Evolutionary conservation across 2,113 vertebrate genomes (phyloP).

Genomic region (Erpornis zantholeuca): DNA sequence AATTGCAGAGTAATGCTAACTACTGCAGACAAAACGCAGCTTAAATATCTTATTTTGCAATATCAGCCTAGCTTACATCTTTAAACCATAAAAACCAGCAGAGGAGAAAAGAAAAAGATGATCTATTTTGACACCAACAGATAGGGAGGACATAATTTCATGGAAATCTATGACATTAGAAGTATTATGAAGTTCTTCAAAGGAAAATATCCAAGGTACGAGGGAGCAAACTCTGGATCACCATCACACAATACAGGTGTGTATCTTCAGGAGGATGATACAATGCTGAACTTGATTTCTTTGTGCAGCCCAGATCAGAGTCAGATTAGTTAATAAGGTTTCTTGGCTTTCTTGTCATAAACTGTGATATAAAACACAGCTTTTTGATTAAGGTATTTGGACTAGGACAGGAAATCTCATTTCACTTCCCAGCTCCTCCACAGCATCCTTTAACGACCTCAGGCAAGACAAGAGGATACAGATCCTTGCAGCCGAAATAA

Average conservation of each 20-base stretch:
- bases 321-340: conserved; percentile 48
- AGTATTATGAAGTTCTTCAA: not conserved
- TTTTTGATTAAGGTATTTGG: conserved; percentile 47
- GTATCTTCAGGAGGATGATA: not conserved
- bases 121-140: not conserved
- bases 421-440: conserved; percentile 32
- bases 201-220: conserved; percentile 1
- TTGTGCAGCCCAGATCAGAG: conserved; percentile 6
- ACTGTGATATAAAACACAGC: conserved; percentile 33
- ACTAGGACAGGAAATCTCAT: conserved; percentile 52
- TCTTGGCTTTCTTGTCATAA: conserved; percentile 54
- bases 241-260: not conserved
- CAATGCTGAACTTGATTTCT: not conserved
- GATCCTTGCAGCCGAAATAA: conserved; percentile 1
- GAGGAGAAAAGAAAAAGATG: not conserved
- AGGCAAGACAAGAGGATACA: not conserved
- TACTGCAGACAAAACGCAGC: not conserved
- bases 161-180: not conserved
- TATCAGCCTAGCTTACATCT: not conserved
- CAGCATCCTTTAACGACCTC: conserved; percentile 23
- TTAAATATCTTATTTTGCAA: not conserved
- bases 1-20: not conserved
- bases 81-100: conserved; percentile 9
- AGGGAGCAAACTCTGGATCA: not conserved
- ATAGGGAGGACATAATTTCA: not conserved